These are phyloP conservation scores for Coracopsis vasa DNA, from an alignment of 2,113 vertebrate genomes.

Conservation along the genomic window DNA sequence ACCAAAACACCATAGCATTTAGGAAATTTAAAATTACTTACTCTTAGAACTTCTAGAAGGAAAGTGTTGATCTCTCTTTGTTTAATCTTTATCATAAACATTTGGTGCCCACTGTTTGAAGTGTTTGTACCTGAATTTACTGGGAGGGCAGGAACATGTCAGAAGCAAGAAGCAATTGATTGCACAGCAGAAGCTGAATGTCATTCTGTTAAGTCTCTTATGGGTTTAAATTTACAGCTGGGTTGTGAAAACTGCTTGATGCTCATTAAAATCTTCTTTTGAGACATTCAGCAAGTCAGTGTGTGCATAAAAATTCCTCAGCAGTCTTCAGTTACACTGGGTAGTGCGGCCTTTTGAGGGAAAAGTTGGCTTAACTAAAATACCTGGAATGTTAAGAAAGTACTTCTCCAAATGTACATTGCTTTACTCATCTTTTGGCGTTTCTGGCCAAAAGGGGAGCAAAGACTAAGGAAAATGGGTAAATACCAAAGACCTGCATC, in stretches of 20 bases:
- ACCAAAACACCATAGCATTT: not conserved
- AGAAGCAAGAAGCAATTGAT: not conserved
- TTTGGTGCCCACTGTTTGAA: not conserved
- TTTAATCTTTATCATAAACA: not conserved
- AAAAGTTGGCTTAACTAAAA: not conserved
- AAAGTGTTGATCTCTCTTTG: not conserved
- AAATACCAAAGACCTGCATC: not conserved
- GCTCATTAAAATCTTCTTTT: not conserved
- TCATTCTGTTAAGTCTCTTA: not conserved
- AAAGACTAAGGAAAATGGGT: not conserved
- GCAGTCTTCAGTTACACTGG: not conserved
- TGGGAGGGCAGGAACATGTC: not conserved
- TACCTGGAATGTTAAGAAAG: not conserved
- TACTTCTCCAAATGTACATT: not conserved
- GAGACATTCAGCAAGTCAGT: not conserved
- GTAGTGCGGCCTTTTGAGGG: not conserved
- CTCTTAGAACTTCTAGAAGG: not conserved
- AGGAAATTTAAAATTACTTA: not conserved
- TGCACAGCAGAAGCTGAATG: not conserved
- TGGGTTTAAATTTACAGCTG: not conserved
- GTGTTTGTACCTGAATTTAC: not conserved
- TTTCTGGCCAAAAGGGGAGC: not conserved
- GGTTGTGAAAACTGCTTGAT: not conserved
- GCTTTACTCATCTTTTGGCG: not conserved
- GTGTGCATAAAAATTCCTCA: not conserved